phyloP scores from a whole-genome alignment of 1,140 invertebrate species.

The Limonius californicus region DNA sequence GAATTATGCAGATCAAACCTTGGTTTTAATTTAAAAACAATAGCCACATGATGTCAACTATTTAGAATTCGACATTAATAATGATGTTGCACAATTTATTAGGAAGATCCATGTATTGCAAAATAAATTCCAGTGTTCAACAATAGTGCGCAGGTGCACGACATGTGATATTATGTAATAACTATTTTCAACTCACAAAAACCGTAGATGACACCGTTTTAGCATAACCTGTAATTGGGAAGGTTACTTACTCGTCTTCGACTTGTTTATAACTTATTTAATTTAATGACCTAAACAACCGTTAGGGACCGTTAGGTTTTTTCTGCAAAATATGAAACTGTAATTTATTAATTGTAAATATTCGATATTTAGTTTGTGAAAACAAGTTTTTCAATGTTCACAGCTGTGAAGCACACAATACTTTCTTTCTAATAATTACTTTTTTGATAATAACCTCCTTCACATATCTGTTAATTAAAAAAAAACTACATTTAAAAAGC shows the following conservation, averaged over 20 bases:
- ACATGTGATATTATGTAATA: not conserved
- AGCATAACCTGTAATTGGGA: not conserved
- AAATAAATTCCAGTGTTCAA: not conserved
- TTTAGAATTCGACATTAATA: not conserved
- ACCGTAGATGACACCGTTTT: not conserved
- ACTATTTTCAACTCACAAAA: not conserved
- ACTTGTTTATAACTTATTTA: no score
- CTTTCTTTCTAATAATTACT: no score
- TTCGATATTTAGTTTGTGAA: no score
- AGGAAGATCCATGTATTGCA: not conserved
- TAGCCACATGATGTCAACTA: not conserved
- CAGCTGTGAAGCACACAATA: no score
- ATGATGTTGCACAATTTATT: not conserved
- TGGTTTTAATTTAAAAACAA: not conserved
- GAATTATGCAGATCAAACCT: not conserved
- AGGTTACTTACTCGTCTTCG: not conserved
- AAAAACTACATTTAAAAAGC: no score
- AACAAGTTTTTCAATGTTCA: no score
- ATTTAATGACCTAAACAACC: no score
- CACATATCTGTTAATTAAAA: no score
- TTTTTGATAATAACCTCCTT: no score
- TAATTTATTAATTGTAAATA: no score
- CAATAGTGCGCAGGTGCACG: not conserved
- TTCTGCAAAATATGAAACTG: no score
- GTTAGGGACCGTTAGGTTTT: no score